Base-by-base conservation (phyloP, 2,113 vertebrate species). In the Cheilinus undulatus region DNA sequence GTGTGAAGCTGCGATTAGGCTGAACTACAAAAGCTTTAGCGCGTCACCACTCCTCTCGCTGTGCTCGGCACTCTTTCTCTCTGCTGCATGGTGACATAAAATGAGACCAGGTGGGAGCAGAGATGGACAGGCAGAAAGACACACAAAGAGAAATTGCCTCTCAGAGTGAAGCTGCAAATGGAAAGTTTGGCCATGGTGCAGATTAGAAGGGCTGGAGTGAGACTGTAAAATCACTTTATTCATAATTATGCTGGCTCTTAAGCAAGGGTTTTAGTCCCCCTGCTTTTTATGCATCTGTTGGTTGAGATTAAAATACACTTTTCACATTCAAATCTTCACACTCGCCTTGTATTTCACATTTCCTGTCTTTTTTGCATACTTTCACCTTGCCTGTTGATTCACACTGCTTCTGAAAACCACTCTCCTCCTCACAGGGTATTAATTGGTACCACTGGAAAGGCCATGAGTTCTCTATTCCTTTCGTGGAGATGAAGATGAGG, bases 401-500 rank as follows among this genome's bases (percentile, higher is more conserved):
- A 13, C 46, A 24, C 30, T 9, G 49, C 10, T 43, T 69, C 52
- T 69, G 23, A 65, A 63, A 54, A 14, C 1, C 36, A 0, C 56
- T 57, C 72, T 45, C 2, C 5, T 76, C 69, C 48, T 70, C 46
- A 34, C 87, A 99, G 98, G 98, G 97, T 1, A 99, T 99, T 88
- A 99, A 99, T 94, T 99, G 98, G 98, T 98, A 97, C 87, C 96
- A 97, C 7, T 99, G 98, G 98, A 99, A 99, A 93, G 98, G 98
- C 73, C 98, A 99, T 0, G 98, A 99, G 88, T 97, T 98, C 90
- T 99, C 98, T 73, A 97, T 99, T 63, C 98, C 98, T 14, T 98
- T 96, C 1, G 97, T 99, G 91, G 98, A 99, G 93, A 99, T 99
- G 98, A 99, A 99, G 93, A 97, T 95, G 91, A 94, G 97, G 54